These are phyloP conservation scores for Vicugna pacos DNA, from an alignment of 2,113 vertebrate species.

Conservation along the genomic window DNA sequence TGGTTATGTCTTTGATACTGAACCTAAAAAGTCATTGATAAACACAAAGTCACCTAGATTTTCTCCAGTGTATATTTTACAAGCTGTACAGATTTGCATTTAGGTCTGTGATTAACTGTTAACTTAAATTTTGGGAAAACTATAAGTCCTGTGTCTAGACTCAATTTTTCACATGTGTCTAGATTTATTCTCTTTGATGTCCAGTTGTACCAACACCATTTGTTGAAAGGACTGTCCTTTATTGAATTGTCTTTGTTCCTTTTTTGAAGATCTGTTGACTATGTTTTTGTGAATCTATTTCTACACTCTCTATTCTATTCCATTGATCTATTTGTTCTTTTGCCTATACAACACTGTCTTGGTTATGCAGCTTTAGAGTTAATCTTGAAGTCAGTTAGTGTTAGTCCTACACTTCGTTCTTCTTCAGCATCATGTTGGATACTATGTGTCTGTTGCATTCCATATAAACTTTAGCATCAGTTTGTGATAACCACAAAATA, in stretches of 20 bases:
- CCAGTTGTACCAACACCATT: neutral
- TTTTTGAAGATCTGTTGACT: too few species aligned
- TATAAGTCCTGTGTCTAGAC: neutral
- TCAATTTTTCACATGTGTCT: neutral
- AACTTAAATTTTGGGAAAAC: neutral
- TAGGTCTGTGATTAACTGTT: neutral
- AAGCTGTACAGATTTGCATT: neutral
- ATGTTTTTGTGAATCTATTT: too few species aligned
- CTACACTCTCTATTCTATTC: neutral
- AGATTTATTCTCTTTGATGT: neutral
- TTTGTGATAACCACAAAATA: neutral
- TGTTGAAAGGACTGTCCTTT: neutral
- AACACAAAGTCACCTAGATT: neutral
- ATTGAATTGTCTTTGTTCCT: neutral
- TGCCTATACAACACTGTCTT: neutral
- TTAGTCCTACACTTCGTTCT: neutral
- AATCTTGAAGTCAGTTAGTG: neutral
- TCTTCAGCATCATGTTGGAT: neutral
- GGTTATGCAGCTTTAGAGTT: neutral
- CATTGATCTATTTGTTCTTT: neutral
- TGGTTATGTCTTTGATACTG: neutral
- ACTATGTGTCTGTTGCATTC: neutral
- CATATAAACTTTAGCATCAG: neutral
- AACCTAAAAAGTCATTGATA: neutral
- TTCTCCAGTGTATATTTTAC: neutral